phyloP scores from a whole-genome alignment of 2,888 invertebrate species.

The Caenorhabditis imperialis region DNA sequence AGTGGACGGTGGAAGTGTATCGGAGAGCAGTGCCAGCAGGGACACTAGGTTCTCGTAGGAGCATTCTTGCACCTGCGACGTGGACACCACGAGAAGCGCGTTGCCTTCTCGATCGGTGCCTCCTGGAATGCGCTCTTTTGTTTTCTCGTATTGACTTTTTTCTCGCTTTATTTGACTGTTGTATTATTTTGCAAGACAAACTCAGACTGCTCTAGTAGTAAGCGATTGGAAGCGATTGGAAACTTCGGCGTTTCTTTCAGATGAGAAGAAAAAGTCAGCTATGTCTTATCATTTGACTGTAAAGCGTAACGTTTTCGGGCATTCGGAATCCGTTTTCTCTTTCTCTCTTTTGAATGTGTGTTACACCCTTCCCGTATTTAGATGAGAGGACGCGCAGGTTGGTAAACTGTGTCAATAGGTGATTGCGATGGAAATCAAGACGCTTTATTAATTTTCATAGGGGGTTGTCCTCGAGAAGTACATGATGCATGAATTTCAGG shows the following conservation, averaged over 20 bases:
- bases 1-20: slow-evolving; percentile 39
- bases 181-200: too few species aligned
- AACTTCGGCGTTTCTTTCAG: too few species aligned
- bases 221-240: too few species aligned
- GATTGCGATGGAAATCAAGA: too few species aligned
- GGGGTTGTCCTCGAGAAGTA: too few species aligned
- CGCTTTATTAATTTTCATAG: too few species aligned
- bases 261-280: too few species aligned
- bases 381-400: background rate
- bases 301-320: slow-evolving; percentile 18
- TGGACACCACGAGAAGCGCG: slow-evolving; percentile 45
- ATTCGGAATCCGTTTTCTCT: slow-evolving; percentile 2
- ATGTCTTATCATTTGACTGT: too few species aligned
- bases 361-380: slow-evolving; percentile 30
- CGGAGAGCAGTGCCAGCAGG: slow-evolving; percentile 56
- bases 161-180: too few species aligned
- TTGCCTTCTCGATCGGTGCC: slow-evolving; percentile 53
- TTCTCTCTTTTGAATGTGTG: slow-evolving; percentile 21
- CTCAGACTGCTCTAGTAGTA: too few species aligned
- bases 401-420: slow-evolving; percentile 49
- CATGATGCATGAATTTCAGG: too few species aligned
- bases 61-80: slow-evolving; percentile 41
- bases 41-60: slow-evolving; percentile 66
- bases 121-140: slow-evolving; percentile 23
- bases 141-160: background rate